phyloP scores from a whole-genome alignment of 2,888 invertebrate species.

The Pediacus dermestoides region DNA sequence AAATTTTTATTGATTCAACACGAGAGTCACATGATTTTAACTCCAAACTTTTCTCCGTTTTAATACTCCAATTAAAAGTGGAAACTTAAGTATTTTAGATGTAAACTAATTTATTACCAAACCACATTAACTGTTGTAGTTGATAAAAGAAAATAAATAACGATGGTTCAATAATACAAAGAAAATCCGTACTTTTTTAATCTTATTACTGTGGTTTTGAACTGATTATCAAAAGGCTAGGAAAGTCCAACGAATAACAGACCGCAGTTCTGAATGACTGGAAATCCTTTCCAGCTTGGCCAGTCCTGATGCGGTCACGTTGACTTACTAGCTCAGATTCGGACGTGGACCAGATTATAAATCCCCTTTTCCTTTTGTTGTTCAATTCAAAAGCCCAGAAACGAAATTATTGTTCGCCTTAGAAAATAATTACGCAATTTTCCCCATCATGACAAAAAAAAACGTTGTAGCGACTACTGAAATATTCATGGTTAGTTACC shows the following conservation, averaged over 20 bases:
- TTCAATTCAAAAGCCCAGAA: not conserved
- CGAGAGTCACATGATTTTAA: no score
- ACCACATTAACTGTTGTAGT: no score
- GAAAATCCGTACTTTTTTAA: no score
- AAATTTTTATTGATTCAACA: no score
- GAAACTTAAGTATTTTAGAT: no score
- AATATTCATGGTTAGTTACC: slow-evolving; percentile 36
- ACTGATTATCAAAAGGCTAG: slow-evolving; percentile 10
- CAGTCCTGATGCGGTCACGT: slow-evolving; percentile 11
- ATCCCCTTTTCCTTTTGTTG: slow-evolving; percentile 6
- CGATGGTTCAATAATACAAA: no score
- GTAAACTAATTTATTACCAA: no score
- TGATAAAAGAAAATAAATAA: no score
- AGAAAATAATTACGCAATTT: not conserved
- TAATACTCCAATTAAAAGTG: no score
- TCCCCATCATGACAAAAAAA: not conserved
- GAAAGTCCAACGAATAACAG: not conserved
- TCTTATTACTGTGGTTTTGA: slow-evolving; percentile 10
- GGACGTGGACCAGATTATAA: slow-evolving; percentile 2
- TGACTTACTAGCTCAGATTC: slow-evolving; percentile 6
- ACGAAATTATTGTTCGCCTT: not conserved
- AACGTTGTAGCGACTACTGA: not conserved
- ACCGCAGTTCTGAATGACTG: slow-evolving; percentile 4
- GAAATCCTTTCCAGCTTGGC: slow-evolving; percentile 6
- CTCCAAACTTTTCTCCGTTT: no score